Percentiles rank a stretch among this genome's conserved stretches.
Evolutionary conservation across 2,888 invertebrate species (phyloP).

Genomic region (Aphodius granarius): DNA sequence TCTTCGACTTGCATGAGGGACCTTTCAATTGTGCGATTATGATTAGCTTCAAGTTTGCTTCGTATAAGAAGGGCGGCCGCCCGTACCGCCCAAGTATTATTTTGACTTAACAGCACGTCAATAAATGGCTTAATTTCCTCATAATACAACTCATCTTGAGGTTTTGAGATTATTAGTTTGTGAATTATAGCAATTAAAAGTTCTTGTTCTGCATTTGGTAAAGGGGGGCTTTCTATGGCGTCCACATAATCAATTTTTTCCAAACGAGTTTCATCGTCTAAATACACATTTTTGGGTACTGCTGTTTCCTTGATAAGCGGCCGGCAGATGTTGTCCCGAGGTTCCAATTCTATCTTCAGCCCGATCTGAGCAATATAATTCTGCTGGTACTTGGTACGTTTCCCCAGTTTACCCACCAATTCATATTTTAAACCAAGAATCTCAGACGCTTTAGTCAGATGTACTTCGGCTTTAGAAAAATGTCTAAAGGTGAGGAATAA

Average conservation of each 20-base stretch:
- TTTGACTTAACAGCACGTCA: conserved; percentile 62
- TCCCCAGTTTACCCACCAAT: conserved; percentile 79
- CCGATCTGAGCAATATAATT: conserved; percentile 81
- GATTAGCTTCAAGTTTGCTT: conserved; percentile 74
- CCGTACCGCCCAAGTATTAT: conserved; percentile 76
- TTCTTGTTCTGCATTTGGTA: conserved; percentile 78
- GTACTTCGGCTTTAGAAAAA: conserved; percentile 68
- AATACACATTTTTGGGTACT: conserved; percentile 67
- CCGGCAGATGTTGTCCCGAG: conserved; percentile 50
- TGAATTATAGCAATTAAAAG: conserved; percentile 75
- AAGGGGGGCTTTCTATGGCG: conserved; percentile 48
- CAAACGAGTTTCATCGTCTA: conserved; percentile 86
- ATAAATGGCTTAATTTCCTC: conserved; percentile 86
- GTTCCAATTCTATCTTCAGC: conserved; percentile 63
- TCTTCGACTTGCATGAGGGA: conserved; percentile 86
- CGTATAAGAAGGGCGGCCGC: conserved; percentile 74
- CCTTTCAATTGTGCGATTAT: conserved; percentile 83
- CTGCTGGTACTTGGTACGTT: conserved; percentile 87
- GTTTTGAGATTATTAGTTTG: conserved; percentile 72
- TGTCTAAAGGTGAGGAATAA: conserved; percentile 76
- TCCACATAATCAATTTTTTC: conserved; percentile 75
- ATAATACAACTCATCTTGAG: conserved; percentile 74
- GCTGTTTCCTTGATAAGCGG: conserved; percentile 58
- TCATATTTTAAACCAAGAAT: conserved; percentile 68
- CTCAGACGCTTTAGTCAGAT: conserved; percentile 65